Evolutionary conservation across 1,140 invertebrate genomes (phyloP), one percentile per base, ranked within the genome.

Genomic region (Hestina assimilis): DNA sequence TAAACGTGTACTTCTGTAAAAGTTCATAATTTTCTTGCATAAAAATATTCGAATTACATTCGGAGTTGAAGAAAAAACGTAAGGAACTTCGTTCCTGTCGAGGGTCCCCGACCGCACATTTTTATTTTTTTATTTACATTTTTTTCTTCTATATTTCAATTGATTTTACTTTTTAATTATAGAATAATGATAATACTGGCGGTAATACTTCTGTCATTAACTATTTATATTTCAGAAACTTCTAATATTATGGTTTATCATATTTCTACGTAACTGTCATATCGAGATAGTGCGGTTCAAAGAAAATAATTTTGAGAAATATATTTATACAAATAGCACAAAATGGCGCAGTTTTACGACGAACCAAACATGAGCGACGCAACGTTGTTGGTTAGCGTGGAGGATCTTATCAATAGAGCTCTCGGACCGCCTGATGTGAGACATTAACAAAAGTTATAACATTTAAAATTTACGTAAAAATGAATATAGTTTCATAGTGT

Each of bases 291-390:
- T n/a, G 8, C 8, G 8, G 24, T 9, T 28, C n/a, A 6, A 23
- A 28, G 0, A 12, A 33, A 19, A 15, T 19, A 33, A 33, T 54
- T 45, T 45, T 26, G 11, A 23, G 4, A 28, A 31, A 8, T 17
- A 28, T 26, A 40, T 35, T 33, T 43, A 58, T n/a, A 12, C 0
- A 19, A 11, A 21, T 12, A 1, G 6, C 8, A 11, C 21, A 66
- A 42, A 48, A 72, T 66, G 64, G 19, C 31, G 11, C 12, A 14
- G 11, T 2, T 1, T 11, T 4, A 43, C 4, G 72, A 79, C 12
- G 75, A 75, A 28, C 75, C 76, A 2, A 68, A 65, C 28, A 80
- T 82, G 80, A 85, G 83, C 48, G 83, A 83, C 23, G 53, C 45
- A 9, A 71, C 75, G 0, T 23, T 83, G 1, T 59, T 87, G 1